phyloP scores from a whole-genome alignment of 2,888 invertebrate species.

The Dromius quadrimaculatus region DNA sequence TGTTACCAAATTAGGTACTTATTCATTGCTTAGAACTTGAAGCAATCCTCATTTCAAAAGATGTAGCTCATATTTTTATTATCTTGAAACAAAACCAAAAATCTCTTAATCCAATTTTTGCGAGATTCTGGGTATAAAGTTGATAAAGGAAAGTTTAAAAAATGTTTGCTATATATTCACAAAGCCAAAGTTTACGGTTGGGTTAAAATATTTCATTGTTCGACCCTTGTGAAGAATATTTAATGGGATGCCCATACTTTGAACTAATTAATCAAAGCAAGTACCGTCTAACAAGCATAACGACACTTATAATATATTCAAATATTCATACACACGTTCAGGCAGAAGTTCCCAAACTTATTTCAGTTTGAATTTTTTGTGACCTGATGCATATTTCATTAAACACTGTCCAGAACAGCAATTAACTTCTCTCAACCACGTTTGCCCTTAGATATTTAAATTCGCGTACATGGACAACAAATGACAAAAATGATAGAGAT shows the following conservation, averaged over 20 bases:
- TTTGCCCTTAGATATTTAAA: slow-evolving; percentile 39
- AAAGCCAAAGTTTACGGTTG: no score
- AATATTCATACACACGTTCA: slow-evolving; percentile 49
- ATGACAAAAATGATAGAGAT: slow-evolving; percentile 16
- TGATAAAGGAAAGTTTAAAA: no score
- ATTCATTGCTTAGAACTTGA: no score
- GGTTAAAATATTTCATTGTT: no score
- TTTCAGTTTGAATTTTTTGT: slow-evolving; percentile 29
- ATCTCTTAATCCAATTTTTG: no score
- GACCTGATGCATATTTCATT: slow-evolving; percentile 43
- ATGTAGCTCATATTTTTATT: no score
- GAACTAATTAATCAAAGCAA: slow-evolving; percentile 33
- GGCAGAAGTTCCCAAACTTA: slow-evolving; percentile 32
- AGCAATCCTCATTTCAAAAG: no score
- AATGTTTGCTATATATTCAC: no score
- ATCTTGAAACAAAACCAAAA: no score
- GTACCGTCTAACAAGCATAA: slow-evolving; percentile 22
- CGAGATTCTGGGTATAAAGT: no score
- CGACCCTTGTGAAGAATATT: slow-evolving; percentile 6
- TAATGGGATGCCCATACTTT: slow-evolving; percentile 25
- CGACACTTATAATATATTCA: slow-evolving; percentile 50
- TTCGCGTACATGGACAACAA: slow-evolving; percentile 14
- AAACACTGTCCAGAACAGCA: slow-evolving; percentile 37
- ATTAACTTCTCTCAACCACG: slow-evolving; percentile 29
- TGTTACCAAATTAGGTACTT: no score